Evolutionary conservation across 2,888 invertebrate species (phyloP).

Genomic region (Brachyptera risi): DNA sequence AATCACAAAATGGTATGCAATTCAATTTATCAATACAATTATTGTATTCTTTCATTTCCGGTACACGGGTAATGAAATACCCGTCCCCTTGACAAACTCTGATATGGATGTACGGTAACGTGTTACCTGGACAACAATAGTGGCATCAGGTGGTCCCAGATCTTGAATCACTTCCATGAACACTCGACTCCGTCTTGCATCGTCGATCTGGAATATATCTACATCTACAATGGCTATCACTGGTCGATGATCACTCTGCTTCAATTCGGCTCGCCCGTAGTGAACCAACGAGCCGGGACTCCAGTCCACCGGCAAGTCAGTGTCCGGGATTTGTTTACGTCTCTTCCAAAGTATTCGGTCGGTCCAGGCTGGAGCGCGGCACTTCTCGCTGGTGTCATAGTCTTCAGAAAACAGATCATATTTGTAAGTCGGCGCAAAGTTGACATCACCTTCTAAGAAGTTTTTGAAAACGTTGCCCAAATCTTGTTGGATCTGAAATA

Average conservation of each 20-base stretch:
- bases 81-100: no score
- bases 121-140: slow-evolving; percentile 68
- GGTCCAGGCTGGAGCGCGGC: slow-evolving; percentile 96
- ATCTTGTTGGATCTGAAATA: slow-evolving; percentile 65
- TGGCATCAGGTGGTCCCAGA: slow-evolving; percentile 93
- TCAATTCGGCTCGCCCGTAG: slow-evolving; percentile 91
- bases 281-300: slow-evolving; percentile 75
- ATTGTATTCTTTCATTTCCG: no score
- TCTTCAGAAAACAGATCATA: slow-evolving; percentile 98
- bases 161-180: slow-evolving; percentile 81
- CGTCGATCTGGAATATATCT: slow-evolving; percentile 77
- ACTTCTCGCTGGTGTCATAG: slow-evolving; percentile 98
- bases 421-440: slow-evolving; percentile 96
- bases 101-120: no score
- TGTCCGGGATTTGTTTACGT: slow-evolving; percentile 65
- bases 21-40: no score
- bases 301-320: slow-evolving; percentile 54
- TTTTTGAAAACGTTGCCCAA: slow-evolving; percentile 85
- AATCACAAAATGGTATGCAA: no score
- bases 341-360: slow-evolving; percentile 94
- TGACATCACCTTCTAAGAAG: slow-evolving; percentile 87
- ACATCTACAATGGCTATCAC: slow-evolving; percentile 89
- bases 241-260: slow-evolving; percentile 96
- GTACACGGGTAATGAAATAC: no score
- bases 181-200: slow-evolving; percentile 68